Conservation (phyloP, 2,888 invertebrate genomes). For the Brenthis ino region DNA sequence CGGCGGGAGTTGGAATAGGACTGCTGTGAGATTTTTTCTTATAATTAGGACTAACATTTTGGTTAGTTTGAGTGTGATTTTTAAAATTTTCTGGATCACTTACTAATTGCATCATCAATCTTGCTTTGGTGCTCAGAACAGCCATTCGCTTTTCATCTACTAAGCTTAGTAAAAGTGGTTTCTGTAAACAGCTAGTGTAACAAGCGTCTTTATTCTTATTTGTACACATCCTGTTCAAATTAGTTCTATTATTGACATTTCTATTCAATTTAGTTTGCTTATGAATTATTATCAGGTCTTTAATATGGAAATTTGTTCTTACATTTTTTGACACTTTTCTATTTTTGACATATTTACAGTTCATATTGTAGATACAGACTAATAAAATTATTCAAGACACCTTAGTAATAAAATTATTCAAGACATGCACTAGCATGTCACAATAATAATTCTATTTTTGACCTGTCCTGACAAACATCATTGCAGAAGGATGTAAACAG, state of each 20-base stretch:
- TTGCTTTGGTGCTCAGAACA: conserved; percentile 47
- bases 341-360: conserved; percentile 19
- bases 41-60: conserved; percentile 47
- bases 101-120: conserved; percentile 44
- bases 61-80: conserved; percentile 41
- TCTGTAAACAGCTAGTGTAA: conserved; percentile 18
- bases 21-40: conserved; percentile 28
- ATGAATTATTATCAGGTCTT: conserved; percentile 39
- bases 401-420: too few relatives aligned
- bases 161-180: conserved; percentile 44
- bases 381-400: too few relatives aligned
- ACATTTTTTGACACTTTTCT: conserved; percentile 31
- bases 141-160: conserved; percentile 45
- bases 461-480: conserved; percentile 22
- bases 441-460: conserved; percentile 4
- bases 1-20: conserved; percentile 30
- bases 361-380: background rate
- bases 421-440: too few relatives aligned
- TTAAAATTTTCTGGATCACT: conserved; percentile 35
- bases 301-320: conserved; percentile 33
- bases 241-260: conserved; percentile 19
- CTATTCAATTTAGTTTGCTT: conserved; percentile 40
- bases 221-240: conserved; percentile 5
- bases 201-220: conserved; percentile 27
- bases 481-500: conserved; percentile 53